Evolutionary conservation across 2,797 vertebrate species (phyloP).

Genomic region (Aphelocoma californica): DNA sequence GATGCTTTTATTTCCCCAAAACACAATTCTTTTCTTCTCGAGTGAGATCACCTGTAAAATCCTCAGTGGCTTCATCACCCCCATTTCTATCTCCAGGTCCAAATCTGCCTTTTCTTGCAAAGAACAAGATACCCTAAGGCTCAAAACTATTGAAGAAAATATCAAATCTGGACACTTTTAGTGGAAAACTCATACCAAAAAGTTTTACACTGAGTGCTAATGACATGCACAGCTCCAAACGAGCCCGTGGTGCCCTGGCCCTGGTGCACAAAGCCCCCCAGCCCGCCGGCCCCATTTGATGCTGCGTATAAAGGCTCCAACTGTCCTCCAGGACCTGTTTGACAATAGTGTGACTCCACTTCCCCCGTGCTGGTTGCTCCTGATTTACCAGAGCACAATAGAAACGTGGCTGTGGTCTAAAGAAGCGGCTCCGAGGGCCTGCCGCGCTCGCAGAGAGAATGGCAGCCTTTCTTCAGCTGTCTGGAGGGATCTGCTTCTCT

Average conservation of each 20-base stretch:
- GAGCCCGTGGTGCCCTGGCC: background rate
- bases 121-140: background rate
- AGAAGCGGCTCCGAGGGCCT: conserved; percentile 21
- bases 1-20: background rate
- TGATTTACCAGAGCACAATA: conserved; percentile 56
- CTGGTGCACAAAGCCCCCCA: conserved; percentile 35
- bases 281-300: conserved; percentile 42
- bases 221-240: background rate
- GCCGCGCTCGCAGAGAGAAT: background rate
- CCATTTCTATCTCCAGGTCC: background rate
- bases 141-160: background rate
- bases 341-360: conserved; percentile 12
- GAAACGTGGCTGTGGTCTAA: conserved; percentile 10
- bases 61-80: background rate
- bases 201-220: background rate
- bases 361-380: conserved; percentile 41
- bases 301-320: conserved; percentile 1
- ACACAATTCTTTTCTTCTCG: background rate
- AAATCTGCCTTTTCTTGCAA: background rate
- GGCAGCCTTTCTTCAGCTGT: conserved; percentile 67
- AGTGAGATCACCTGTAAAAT: background rate
- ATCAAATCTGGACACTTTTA: background rate
- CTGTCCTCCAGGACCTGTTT: conserved; percentile 5
- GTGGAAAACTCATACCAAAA: background rate
- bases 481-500: conserved; percentile 49